These are phyloP conservation scores for Synaphobranchus kaupii DNA, from an alignment of 2,797 vertebrate genomes.

Conservation along the genomic window DNA sequence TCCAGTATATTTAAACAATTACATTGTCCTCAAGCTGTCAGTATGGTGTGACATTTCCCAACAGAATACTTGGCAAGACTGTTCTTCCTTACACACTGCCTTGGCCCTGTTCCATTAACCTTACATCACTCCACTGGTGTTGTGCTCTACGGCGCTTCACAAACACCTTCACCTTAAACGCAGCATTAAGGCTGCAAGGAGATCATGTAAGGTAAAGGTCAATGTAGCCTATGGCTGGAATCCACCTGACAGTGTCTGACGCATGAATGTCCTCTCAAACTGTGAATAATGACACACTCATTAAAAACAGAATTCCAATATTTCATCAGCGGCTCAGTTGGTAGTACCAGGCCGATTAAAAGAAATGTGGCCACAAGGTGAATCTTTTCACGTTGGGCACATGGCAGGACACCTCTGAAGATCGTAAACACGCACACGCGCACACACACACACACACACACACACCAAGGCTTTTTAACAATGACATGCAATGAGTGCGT, in stretches of 20 bases:
- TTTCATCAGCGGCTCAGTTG: background rate
- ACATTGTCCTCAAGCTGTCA: background rate
- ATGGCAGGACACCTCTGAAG: background rate
- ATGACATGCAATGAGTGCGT: slow-evolving; percentile 17
- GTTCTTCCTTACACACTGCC: background rate
- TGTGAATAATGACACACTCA: background rate
- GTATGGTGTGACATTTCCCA: background rate
- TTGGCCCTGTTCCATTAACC: background rate
- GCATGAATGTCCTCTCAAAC: background rate
- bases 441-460: background rate
- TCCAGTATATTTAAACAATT: background rate
- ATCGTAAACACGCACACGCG: slow-evolving; percentile 6
- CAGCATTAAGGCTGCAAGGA: background rate
- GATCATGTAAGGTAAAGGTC: background rate
- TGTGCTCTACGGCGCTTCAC: background rate
- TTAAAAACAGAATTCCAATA: background rate
- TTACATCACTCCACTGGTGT: background rate
- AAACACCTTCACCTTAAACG: background rate
- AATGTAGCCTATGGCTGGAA: background rate
- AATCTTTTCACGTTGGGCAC: slow-evolving; percentile 38
- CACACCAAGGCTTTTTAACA: background rate
- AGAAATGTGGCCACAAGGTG: slow-evolving; percentile 45
- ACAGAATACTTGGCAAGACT: background rate
- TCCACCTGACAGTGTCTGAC: background rate
- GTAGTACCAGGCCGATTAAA: background rate